A percentile compares a stretch with the other conserved stretches of the same genome.
phyloP scores from a whole-genome alignment of 2,113 vertebrate genomes.

The Oceanodroma tethys region DNA sequence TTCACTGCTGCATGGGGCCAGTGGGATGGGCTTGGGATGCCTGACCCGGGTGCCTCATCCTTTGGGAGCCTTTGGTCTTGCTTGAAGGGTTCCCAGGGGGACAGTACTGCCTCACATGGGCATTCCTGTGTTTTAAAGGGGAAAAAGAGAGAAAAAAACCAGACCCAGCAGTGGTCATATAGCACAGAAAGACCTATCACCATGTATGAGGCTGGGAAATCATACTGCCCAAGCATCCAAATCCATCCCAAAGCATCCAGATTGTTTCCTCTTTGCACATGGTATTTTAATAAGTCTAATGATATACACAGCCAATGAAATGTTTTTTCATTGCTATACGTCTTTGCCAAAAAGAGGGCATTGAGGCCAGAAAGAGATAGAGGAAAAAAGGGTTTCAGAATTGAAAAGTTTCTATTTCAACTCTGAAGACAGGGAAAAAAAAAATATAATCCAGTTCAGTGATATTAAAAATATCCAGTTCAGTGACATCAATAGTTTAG shows the following conservation, averaged over 20 bases:
- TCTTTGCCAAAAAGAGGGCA: not conserved
- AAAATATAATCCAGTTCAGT: not conserved
- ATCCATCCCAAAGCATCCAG: not conserved
- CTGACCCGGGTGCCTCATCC: rapidly evolving
- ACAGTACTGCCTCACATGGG: not conserved
- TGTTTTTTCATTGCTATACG: not conserved
- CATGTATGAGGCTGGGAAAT: not conserved
- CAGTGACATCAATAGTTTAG: not conserved
- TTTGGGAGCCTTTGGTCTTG: not conserved
- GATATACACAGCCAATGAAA: not conserved
- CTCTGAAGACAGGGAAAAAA: not conserved
- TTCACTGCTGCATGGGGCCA: not conserved
- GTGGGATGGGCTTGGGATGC: not conserved
- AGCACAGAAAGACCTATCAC: not conserved
- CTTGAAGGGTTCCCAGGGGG: not conserved
- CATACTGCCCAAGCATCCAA: not conserved
- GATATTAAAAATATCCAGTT: not conserved
- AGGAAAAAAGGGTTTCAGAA: not conserved
- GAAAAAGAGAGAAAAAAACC: not conserved
- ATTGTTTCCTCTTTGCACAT: not conserved
- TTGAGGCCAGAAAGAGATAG: not conserved
- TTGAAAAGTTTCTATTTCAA: not conserved
- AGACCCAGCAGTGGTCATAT: not conserved
- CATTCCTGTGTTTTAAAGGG: not conserved
- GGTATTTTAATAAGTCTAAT: not conserved